A percentile compares a stretch with the other conserved stretches of the same genome.
phyloP scores from a whole-genome alignment of 2,888 invertebrate species.

The Eupithecia inturbata region DNA sequence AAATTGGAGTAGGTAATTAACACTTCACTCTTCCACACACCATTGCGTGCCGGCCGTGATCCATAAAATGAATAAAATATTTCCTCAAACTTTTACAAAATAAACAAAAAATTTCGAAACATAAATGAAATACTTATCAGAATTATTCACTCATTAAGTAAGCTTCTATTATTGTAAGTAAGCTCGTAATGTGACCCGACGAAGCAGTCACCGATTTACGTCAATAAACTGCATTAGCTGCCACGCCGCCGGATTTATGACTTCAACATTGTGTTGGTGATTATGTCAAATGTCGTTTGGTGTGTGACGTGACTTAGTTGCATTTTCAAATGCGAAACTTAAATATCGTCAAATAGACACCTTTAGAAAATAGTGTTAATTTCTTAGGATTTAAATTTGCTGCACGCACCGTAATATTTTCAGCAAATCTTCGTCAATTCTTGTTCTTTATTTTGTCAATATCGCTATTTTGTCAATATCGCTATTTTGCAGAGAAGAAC shows the following conservation, averaged over 20 bases:
- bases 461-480: not conserved
- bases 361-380: not conserved
- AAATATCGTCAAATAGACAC: not conserved
- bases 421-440: not conserved
- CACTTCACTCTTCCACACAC: not conserved
- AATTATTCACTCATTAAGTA: not conserved
- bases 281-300: not conserved
- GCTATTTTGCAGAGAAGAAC: not conserved
- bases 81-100: slow-evolving; percentile 19
- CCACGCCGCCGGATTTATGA: not conserved
- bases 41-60: not conserved
- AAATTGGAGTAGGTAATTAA: not conserved
- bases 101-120: slow-evolving; percentile 4
- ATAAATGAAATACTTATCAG: not conserved
- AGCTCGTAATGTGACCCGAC: slow-evolving; percentile 2
- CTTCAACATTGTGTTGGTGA: not conserved
- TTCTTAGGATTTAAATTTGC: not conserved
- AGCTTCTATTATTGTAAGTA: not conserved
- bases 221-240: not conserved
- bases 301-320: not conserved
- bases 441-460: not conserved
- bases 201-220: slow-evolving; percentile 1
- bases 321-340: not conserved
- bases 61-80: slow-evolving; percentile 8
- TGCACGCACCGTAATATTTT: not conserved